These are phyloP conservation scores for Synanthedon tipuliformis DNA, from an alignment of 2,888 invertebrate species.

Conservation along the genomic window DNA sequence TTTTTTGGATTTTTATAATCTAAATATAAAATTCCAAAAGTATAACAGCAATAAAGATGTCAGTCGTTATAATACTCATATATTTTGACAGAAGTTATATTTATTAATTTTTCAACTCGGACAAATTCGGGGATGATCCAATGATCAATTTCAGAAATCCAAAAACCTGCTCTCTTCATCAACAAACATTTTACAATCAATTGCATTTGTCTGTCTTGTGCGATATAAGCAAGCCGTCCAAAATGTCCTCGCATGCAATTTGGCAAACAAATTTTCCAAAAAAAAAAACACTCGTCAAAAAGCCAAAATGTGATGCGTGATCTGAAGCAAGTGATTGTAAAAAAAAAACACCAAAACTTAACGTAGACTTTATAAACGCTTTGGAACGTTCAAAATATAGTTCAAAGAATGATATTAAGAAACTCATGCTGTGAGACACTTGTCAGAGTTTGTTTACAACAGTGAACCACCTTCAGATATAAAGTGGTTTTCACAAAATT, in stretches of 20 bases:
- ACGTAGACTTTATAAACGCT: conserved; percentile 58
- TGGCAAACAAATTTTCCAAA: conserved; percentile 16
- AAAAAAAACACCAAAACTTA: conserved; percentile 24
- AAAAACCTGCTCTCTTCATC: conserved; percentile 38
- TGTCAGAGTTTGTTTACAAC: conserved; percentile 2
- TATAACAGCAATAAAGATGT: too few species aligned
- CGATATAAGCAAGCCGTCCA: conserved; percentile 14
- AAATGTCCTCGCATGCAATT: conserved; percentile 10
- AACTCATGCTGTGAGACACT: conserved; percentile 28
- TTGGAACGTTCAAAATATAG: conserved; percentile 16
- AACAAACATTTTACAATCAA: conserved; percentile 22
- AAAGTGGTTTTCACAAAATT: too few species aligned
- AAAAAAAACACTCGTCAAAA: conserved; percentile 21
- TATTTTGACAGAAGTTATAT: too few species aligned
- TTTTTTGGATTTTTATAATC: too few species aligned
- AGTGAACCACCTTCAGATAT: too few species aligned
- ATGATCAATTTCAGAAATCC: neutral
- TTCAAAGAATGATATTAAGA: conserved; percentile 4
- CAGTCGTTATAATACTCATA: too few species aligned
- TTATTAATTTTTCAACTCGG: too few species aligned
- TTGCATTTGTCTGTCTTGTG: conserved; percentile 14
- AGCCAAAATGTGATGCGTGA: conserved; percentile 22
- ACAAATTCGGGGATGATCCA: too few species aligned
- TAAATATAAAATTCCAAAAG: too few species aligned
- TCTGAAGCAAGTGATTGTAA: conserved; percentile 43